phyloP scores from a whole-genome alignment of 2,797 vertebrate species.

The Acanthurus lineatus region DNA sequence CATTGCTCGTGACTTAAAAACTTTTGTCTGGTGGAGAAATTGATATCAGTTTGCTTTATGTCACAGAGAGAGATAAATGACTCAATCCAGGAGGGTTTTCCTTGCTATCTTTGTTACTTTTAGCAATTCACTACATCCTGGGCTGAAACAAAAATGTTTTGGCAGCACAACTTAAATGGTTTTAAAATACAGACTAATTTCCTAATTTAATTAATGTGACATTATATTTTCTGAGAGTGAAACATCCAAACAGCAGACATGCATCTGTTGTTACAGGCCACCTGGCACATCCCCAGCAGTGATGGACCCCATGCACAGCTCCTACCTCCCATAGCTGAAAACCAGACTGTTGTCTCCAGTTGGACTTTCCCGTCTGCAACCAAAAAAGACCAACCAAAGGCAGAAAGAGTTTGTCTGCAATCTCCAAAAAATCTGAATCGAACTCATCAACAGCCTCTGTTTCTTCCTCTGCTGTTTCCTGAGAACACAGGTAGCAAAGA shows the following conservation, averaged over 20 bases:
- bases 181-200: slow-evolving; percentile 3
- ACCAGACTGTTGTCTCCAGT: fast-evolving
- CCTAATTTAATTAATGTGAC: neutral
- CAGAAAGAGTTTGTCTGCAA: neutral
- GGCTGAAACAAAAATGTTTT: too few species aligned
- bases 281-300: neutral
- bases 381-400: neutral
- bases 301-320: neutral
- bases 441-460: slow-evolving; percentile 18
- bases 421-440: slow-evolving; percentile 4
- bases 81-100: too few species aligned
- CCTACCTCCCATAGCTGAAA: slow-evolving; percentile 44
- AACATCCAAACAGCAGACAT: neutral
- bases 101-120: too few species aligned
- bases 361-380: neutral
- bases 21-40: too few species aligned
- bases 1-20: too few species aligned
- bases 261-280: slow-evolving; percentile 43
- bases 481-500: slow-evolving; percentile 37
- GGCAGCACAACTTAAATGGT: too few species aligned
- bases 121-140: too few species aligned
- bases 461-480: slow-evolving; percentile 51
- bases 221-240: neutral
- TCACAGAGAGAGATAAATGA: too few species aligned
- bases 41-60: too few species aligned